These are phyloP conservation scores for Bambusicola thoracicus DNA, from an alignment of 2,113 vertebrate species.

Conservation along the genomic window DNA sequence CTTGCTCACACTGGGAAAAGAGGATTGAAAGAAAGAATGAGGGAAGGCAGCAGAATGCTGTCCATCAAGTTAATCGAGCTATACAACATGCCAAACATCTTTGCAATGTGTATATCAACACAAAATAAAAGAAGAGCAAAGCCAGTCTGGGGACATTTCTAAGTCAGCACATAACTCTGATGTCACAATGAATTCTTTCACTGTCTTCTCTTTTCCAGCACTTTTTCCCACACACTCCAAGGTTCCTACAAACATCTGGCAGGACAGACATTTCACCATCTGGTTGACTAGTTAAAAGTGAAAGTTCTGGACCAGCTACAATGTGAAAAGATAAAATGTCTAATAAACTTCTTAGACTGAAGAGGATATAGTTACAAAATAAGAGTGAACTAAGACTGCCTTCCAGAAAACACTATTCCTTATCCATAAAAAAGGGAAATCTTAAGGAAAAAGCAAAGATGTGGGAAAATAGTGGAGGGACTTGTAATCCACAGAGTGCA, in stretches of 20 bases:
- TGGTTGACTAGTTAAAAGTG: neutral
- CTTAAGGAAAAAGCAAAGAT: neutral
- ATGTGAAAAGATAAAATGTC: neutral
- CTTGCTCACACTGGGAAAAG: neutral
- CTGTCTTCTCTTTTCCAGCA: neutral
- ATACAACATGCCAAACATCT: neutral
- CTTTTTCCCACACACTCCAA: neutral
- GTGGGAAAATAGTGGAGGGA: neutral
- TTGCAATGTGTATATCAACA: neutral
- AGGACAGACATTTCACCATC: neutral
- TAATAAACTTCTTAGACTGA: neutral
- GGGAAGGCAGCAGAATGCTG: neutral
- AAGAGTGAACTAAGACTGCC: neutral
- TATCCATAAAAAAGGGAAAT: neutral
- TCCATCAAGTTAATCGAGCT: neutral
- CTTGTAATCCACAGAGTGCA: neutral
- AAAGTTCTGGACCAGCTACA: neutral
- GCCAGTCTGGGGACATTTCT: neutral
- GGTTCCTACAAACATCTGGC: neutral
- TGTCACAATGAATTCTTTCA: neutral
- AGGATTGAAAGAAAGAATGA: neutral
- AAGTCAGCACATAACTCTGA: neutral
- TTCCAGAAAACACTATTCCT: neutral
- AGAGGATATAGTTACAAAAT: neutral
- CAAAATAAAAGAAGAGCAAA: neutral